A percentile compares a stretch with the other conserved stretches of the same genome.
These are phyloP conservation scores for Cheilosia vulpina DNA, from an alignment of 2,888 invertebrate genomes.

Conservation along the genomic window DNA sequence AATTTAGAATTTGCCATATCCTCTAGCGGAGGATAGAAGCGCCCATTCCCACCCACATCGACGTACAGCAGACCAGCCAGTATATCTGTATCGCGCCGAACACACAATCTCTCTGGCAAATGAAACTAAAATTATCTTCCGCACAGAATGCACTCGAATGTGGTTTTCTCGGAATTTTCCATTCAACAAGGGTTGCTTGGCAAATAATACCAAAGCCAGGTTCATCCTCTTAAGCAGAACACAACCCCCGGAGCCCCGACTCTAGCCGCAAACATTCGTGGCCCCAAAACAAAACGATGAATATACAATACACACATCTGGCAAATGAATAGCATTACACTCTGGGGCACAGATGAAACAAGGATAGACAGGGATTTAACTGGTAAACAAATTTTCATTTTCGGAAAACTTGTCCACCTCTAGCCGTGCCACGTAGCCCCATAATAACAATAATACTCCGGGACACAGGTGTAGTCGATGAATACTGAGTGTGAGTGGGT, in stretches of 20 bases:
- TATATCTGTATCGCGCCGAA: conserved; percentile 11
- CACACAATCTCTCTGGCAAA: conserved; percentile 53
- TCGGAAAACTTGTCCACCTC: conserved; percentile 46
- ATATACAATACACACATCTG: conserved; percentile 66
- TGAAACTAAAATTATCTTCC: conserved; percentile 72
- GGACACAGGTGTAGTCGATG: conserved; percentile 67
- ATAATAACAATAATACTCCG: conserved; percentile 66
- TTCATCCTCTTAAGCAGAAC: conserved; percentile 56
- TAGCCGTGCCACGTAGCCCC: conserved; percentile 3
- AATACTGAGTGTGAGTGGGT: conserved; percentile 7
- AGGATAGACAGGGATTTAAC: conserved; percentile 70
- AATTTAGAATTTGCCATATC: conserved; percentile 55
- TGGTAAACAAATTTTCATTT: conserved; percentile 73
- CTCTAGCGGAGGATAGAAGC: background rate
- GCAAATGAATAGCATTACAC: conserved; percentile 73
- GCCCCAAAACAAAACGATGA: conserved; percentile 56
- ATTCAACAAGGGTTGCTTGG: conserved; percentile 51
- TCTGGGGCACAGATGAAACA: conserved; percentile 68
- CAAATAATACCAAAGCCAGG: conserved; percentile 59
- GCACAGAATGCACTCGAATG: conserved; percentile 69
- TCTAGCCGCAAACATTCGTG: conserved; percentile 16
- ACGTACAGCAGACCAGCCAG: background rate
- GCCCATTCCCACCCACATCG: background rate
- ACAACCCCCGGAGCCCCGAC: background rate
- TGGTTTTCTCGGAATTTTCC: conserved; percentile 65